Base-by-base conservation (phyloP, 1,140 invertebrate species). In the Anastrepha obliqua region DNA sequence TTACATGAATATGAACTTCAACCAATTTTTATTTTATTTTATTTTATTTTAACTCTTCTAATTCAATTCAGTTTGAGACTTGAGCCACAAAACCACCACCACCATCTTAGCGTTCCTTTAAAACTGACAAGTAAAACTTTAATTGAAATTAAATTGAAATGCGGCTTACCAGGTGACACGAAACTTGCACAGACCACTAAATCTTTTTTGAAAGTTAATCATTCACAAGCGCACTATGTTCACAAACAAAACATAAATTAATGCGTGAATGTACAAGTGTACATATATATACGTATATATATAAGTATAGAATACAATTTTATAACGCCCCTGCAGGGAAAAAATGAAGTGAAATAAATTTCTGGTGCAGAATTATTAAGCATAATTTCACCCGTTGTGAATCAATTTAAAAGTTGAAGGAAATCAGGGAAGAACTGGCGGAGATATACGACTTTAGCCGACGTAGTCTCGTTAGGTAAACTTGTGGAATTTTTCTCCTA, bases 91-190 rank as follows among this genome's bases (percentile, higher is more conserved):
- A 67, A 67, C 64, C 29, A 55, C 51, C 64, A 29, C 0, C 64
- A 67, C 9, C 8, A 1, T 55, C 11, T 55, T 55, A 29, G 65
- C 70, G 64, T 29, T 39, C 64, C 64, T 67, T 39, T 39, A 39
- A 11, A 67, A 20, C 6, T 7, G 1, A 29, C 11, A 13, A 70
- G 20, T 44, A 11, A 70, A 70, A 39, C 9, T 70, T 42, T 47
- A 74, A 44, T 74, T 74, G 44, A 74, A 74, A 74, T 11, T 42
- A 8, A 20, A 42, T 67, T 74, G 11, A 47, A 74, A 17, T 74
- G 44, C 47, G 70, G 70, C 70, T 29, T 17, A 11, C 2, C 5
- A 7, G 70, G 13, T 47, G 3, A 7, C 70, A 74, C 70, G 70
- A 39, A 74, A 74, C 15, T 4, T 74, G 70, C 70, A 15, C 2